These are phyloP conservation scores for Ips typographus DNA, from an alignment of 1,140 invertebrate species.

Conservation along the genomic window DNA sequence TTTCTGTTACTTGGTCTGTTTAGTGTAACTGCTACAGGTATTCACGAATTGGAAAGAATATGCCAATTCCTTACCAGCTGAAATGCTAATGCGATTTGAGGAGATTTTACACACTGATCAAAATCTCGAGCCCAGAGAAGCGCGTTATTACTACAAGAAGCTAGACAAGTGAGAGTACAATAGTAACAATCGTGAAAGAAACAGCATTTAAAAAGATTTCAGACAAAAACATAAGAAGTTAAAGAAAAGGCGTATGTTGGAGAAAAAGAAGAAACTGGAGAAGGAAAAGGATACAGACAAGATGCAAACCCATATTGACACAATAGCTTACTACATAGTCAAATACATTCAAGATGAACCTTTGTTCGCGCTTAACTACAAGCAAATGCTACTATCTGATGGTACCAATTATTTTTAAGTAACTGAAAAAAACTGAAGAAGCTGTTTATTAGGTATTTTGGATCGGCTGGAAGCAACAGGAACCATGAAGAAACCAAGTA, in stretches of 20 bases:
- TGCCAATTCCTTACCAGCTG: constrained; percentile 33
- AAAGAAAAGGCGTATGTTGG: constrained; percentile 23
- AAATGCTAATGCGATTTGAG: constrained; percentile 39
- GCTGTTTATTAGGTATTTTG: constrained; percentile 26
- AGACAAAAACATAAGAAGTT: constrained; percentile 32
- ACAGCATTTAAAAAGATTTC: constrained; percentile 1
- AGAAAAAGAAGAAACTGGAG: constrained; percentile 23
- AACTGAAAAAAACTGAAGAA: not conserved
- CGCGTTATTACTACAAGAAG: constrained; percentile 42
- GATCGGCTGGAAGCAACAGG: constrained; percentile 26
- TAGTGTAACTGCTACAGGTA: constrained; percentile 16
- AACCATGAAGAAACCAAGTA: constrained; percentile 34
- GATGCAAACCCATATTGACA: constrained; percentile 33
- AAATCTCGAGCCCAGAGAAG: constrained; percentile 40
- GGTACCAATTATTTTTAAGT: constrained; percentile 1
- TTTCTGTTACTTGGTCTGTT: not conserved
- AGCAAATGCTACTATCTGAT: constrained; percentile 44
- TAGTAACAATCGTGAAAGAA: constrained; percentile 1
- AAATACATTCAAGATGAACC: constrained; percentile 39
- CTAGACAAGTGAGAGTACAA: constrained; percentile 21
- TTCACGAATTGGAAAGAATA: constrained; percentile 42
- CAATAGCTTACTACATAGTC: constrained; percentile 33
- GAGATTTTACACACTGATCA: constrained; percentile 41
- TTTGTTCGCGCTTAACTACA: constrained; percentile 39
- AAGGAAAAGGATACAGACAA: constrained; percentile 32